Evolutionary conservation across 2,113 vertebrate genomes (phyloP).

Genomic region (Gobio gobio): DNA sequence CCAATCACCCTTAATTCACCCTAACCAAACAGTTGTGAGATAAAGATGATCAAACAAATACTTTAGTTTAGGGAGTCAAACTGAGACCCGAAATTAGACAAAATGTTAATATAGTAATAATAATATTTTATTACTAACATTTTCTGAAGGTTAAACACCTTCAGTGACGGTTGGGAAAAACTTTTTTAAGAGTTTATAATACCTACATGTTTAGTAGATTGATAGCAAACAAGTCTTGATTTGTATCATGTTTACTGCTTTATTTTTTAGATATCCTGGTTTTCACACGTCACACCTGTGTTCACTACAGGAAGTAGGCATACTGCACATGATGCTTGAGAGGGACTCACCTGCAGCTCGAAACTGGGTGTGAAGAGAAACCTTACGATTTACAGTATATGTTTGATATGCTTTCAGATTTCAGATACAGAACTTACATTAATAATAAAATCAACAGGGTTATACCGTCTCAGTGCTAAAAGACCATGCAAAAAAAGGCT

Average conservation of each 20-base stretch:
- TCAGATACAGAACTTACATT: background rate
- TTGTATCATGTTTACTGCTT: background rate
- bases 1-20: too few species aligned
- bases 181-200: background rate
- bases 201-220: background rate
- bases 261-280: background rate
- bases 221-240: background rate
- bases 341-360: background rate
- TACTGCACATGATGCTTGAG: background rate
- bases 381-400: background rate
- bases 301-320: slow-evolving; percentile 21
- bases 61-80: background rate
- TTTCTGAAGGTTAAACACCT: background rate
- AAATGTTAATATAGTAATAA: background rate
- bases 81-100: background rate
- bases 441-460: background rate
- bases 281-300: background rate
- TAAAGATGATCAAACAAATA: too few species aligned
- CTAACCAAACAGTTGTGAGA: background rate
- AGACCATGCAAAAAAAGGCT: background rate
- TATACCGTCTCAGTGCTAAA: background rate
- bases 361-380: background rate
- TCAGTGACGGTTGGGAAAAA: background rate
- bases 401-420: too few species aligned
- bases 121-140: too few species aligned